These are phyloP conservation scores for Crossaster papposus DNA, from an alignment of 53 echinoderm and acorn worm species.

Conservation along the genomic window DNA sequence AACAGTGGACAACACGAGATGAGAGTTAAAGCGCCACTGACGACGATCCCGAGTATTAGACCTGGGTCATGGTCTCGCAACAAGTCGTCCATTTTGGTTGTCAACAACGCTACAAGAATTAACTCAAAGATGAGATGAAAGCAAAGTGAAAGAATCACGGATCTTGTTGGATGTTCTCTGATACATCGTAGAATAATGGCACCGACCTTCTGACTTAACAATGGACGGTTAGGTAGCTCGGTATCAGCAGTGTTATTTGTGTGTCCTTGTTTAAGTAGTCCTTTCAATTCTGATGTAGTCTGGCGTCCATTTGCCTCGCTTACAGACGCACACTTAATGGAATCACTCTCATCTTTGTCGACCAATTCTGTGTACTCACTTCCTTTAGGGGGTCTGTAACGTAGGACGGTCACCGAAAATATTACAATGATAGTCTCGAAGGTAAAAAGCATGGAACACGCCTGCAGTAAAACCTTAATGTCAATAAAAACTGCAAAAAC, in stretches of 20 bases:
- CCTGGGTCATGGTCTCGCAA: neutral
- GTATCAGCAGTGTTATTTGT: neutral
- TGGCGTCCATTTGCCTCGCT: neutral
- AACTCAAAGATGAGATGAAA: neutral
- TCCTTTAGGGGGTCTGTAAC: neutral
- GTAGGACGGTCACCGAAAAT: neutral
- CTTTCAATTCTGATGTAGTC: neutral
- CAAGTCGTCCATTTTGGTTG: neutral
- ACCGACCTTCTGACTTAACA: neutral
- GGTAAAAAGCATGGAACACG: neutral
- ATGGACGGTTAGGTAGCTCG: neutral
- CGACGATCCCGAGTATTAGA: neutral
- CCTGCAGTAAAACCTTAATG: neutral
- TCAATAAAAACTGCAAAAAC: neutral
- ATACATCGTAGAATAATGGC: neutral
- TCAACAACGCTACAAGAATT: neutral
- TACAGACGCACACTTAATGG: neutral
- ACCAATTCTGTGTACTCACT: neutral
- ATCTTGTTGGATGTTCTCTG: neutral
- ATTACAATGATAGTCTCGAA: neutral
- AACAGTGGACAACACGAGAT: neutral
- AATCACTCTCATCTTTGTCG: neutral
- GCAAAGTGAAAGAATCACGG: neutral
- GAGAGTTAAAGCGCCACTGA: neutral
- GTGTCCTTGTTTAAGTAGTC: neutral